These are phyloP conservation scores for Oreortyx pictus DNA, from an alignment of 2,797 vertebrate species.

Conservation along the genomic window DNA sequence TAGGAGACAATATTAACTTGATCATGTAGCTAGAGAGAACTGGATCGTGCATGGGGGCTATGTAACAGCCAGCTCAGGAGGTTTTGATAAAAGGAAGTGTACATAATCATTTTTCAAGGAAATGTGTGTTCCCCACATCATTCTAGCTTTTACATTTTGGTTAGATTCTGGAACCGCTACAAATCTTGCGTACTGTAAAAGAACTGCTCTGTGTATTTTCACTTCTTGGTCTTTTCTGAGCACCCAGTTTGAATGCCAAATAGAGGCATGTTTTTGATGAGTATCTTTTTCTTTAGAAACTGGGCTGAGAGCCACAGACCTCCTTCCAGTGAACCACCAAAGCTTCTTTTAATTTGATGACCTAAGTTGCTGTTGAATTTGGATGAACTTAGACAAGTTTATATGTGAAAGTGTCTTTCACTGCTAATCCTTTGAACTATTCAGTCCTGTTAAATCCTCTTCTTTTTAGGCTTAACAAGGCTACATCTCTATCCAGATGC, in stretches of 20 bases:
- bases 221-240: conserved; percentile 14
- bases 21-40: not conserved
- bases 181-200: not conserved
- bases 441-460: conserved; percentile 24
- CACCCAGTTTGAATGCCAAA: conserved; percentile 30
- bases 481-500: conserved; percentile 19
- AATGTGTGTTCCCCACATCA: not conserved
- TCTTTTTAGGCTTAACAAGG: conserved; percentile 24
- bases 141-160: not conserved
- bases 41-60: not conserved
- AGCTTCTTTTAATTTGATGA: conserved; percentile 50
- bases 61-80: not conserved
- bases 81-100: not conserved
- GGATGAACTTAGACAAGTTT: conserved; percentile 44
- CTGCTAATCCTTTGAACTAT: conserved; percentile 44
- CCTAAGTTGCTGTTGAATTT: conserved; percentile 57
- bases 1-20: not conserved
- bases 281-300: conserved; percentile 54
- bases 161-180: not conserved
- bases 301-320: conserved; percentile 48
- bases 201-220: not conserved
- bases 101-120: not conserved
- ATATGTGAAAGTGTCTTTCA: conserved; percentile 42
- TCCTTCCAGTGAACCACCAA: conserved; percentile 49
- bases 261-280: conserved; percentile 51